A percentile compares a stretch with the other conserved stretches of the same genome.
Evolutionary conservation across 1,140 invertebrate genomes (phyloP).

Genomic region (Acarapis woodi): DNA sequence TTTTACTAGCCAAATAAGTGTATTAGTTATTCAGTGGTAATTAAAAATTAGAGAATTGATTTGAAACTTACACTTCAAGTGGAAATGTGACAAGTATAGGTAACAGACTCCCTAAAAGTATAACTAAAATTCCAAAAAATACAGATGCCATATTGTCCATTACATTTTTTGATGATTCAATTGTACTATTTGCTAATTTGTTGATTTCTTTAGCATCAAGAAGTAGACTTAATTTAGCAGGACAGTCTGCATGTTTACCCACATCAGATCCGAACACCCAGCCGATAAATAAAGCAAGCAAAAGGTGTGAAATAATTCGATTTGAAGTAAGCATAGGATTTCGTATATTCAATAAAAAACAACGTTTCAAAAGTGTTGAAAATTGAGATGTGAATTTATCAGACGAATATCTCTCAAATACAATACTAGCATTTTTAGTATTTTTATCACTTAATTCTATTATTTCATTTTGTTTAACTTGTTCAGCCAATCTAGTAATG

Average conservation of each 20-base stretch:
- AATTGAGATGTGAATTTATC: constrained; percentile 7
- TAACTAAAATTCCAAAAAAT: constrained; percentile 77
- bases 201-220: not conserved
- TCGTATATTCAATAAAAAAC: constrained; percentile 3
- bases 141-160: constrained; percentile 50
- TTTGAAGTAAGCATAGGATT: constrained; percentile 7
- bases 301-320: constrained; percentile 4
- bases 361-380: constrained; percentile 6
- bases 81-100: constrained; percentile 85
- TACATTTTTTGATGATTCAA: constrained; percentile 5
- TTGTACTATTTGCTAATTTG: not conserved
- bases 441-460: not conserved
- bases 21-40: no score
- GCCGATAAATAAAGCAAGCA: constrained; percentile 9
- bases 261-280: constrained; percentile 6
- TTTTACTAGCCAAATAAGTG: no score
- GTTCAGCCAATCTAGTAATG: not conserved
- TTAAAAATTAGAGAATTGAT: no score
- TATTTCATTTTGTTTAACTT: constrained; percentile 7
- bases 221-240: not conserved
- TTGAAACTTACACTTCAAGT: constrained; percentile 23
- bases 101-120: constrained; percentile 90
- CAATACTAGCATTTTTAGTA: not conserved
- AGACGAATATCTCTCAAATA: not conserved
- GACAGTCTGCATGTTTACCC: constrained; percentile 7